These are phyloP conservation scores for Volucella inflata DNA, from an alignment of 2,888 invertebrate species.

Conservation along the genomic window DNA sequence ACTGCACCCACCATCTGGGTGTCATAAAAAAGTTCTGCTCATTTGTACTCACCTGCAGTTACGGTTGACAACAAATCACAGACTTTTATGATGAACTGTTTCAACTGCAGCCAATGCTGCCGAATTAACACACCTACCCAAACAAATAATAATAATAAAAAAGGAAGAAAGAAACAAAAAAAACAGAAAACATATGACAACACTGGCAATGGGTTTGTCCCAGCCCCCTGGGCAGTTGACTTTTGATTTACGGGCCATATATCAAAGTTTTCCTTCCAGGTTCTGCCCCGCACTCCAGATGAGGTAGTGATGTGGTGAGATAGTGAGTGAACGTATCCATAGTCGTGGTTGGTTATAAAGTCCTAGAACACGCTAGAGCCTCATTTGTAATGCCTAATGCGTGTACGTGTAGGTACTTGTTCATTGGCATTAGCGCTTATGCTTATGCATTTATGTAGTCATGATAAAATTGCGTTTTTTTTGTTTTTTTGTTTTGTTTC, in stretches of 20 bases:
- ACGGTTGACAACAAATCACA: slow-evolving; percentile 63
- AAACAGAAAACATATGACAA: not conserved
- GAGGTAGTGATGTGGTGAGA: not conserved
- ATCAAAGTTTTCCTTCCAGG: slow-evolving; percentile 45
- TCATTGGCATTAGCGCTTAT: slow-evolving; percentile 48
- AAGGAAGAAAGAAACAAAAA: too few relatives aligned
- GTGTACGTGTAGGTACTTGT: slow-evolving; percentile 34
- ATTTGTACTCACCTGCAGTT: slow-evolving; percentile 27
- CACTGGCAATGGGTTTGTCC: not conserved
- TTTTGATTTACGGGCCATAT: slow-evolving; percentile 65
- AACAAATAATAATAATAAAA: not conserved
- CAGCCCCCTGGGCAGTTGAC: slow-evolving; percentile 44
- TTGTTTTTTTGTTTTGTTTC: slow-evolving; percentile 38
- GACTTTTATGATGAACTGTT: slow-evolving; percentile 52
- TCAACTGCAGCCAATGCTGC: slow-evolving; percentile 31
- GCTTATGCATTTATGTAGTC: slow-evolving; percentile 52
- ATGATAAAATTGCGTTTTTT: slow-evolving; percentile 60
- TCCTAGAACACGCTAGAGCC: slow-evolving; percentile 66
- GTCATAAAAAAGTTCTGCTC: not conserved
- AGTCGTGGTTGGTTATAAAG: slow-evolving; percentile 30
- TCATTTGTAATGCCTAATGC: slow-evolving; percentile 73
- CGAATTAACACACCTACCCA: slow-evolving; percentile 28
- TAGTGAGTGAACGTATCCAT: not conserved
- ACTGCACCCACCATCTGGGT: not conserved
- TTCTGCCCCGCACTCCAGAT: slow-evolving; percentile 16